Evolutionary conservation across 2,888 invertebrate species (phyloP).

Genomic region (Andrena trimmerana): DNA sequence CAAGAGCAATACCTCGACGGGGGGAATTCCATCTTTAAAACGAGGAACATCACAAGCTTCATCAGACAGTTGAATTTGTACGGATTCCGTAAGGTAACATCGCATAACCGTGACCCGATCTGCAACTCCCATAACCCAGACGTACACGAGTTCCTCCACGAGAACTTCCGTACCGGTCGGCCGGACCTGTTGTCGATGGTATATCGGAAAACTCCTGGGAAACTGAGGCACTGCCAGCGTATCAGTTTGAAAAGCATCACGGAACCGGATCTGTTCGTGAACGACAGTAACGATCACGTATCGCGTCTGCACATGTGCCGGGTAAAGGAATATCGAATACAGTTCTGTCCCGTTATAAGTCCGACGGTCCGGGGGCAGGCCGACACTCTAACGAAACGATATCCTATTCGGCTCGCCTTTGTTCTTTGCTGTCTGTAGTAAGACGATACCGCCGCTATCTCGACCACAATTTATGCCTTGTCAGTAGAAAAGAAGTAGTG

Average conservation of each 20-base stretch:
- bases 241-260: constrained; percentile 32
- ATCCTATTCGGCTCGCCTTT: no score
- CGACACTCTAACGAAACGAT: no score
- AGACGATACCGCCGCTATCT: no score
- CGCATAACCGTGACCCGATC: constrained; percentile 87
- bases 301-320: constrained; percentile 70
- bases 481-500: no score
- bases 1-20: constrained; percentile 86
- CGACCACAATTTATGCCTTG: no score
- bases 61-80: constrained; percentile 88
- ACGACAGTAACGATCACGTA: constrained; percentile 21
- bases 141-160: constrained; percentile 88
- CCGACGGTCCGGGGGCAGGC: no score
- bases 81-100: constrained; percentile 88
- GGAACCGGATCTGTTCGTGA: constrained; percentile 29
- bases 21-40: constrained; percentile 87
- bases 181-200: constrained; percentile 87
- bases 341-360: not conserved
- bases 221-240: constrained; percentile 62
- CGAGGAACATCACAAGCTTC: constrained; percentile 88
- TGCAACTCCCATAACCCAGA: constrained; percentile 87
- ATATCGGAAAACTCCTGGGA: constrained; percentile 85
- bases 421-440: no score
- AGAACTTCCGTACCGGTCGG: constrained; percentile 87
- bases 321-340: constrained; percentile 49